A percentile compares a stretch with the other conserved stretches of the same genome.
phyloP scores from a whole-genome alignment of 1,140 invertebrate genomes.

The Anadara kagoshimensis region DNA sequence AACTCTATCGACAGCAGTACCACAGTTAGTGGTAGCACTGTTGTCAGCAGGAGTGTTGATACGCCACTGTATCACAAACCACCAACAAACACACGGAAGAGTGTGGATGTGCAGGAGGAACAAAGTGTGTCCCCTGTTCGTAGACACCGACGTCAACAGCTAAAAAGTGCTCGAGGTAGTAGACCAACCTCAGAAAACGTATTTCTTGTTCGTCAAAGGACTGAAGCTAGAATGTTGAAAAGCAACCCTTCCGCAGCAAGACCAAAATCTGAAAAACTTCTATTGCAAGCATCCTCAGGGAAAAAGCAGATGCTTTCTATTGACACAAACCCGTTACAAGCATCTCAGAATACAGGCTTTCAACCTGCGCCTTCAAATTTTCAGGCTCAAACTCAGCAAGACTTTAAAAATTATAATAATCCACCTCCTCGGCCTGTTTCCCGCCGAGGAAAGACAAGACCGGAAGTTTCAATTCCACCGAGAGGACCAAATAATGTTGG shows the following conservation, averaged over 20 bases:
- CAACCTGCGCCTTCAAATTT: conserved; percentile 14
- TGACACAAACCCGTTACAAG: conserved; percentile 28
- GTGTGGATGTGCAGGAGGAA: conserved; percentile 19
- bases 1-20: neutral
- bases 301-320: conserved; percentile 33
- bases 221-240: conserved; percentile 22
- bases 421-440: conserved; percentile 25
- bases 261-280: conserved; percentile 38
- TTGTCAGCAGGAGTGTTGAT: neutral
- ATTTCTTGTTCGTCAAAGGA: conserved; percentile 38
- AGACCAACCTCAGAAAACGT: conserved; percentile 43
- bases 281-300: conserved; percentile 19
- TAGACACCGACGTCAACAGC: conserved; percentile 33
- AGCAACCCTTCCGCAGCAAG: conserved; percentile 13
- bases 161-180: conserved; percentile 19
- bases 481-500: conserved; percentile 18
- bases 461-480: conserved; percentile 15
- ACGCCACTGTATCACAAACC: conserved; percentile 18
- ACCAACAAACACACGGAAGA: conserved; percentile 6
- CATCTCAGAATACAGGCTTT: conserved; percentile 22
- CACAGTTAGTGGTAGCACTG: neutral
- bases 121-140: conserved; percentile 12
- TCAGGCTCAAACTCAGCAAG: conserved; percentile 15
- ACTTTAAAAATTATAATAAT: conserved; percentile 9
- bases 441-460: conserved; percentile 3